A percentile compares a stretch with the other conserved stretches of the same genome.
These are phyloP conservation scores for Mesitornis unicolor DNA, from an alignment of 2,113 vertebrate species.

Conservation along the genomic window DNA sequence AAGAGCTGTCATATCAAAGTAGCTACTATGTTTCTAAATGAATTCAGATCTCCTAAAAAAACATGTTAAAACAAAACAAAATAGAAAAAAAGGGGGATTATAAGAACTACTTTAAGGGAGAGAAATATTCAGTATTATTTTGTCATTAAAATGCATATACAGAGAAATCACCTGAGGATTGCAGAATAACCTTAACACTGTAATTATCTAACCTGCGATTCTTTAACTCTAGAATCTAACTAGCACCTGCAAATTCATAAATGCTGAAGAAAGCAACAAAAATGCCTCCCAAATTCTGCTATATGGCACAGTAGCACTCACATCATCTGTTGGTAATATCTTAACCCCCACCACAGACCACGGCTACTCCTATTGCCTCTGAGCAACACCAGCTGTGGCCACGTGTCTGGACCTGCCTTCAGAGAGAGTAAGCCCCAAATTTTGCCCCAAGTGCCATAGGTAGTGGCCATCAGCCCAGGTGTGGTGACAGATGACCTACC, in stretches of 20 bases:
- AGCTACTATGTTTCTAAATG: not conserved
- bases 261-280: not conserved
- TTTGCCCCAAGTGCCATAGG: not conserved
- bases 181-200: not conserved
- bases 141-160: not conserved
- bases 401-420: not conserved
- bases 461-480: not conserved
- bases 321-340: not conserved
- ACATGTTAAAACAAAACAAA: not conserved
- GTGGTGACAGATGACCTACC: not conserved
- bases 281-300: not conserved
- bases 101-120: not conserved
- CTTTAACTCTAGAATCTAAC: not conserved
- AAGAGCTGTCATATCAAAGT: not conserved
- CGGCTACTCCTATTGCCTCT: not conserved
- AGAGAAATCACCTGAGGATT: not conserved
- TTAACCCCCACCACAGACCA: not conserved
- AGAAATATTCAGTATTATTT: not conserved
- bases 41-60: not conserved
- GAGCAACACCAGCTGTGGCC: accelerated
- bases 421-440: accelerated
- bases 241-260: not conserved
- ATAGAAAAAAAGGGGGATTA: not conserved
- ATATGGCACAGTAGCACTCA: not conserved
- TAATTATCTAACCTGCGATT: not conserved